phyloP scores from a whole-genome alignment of 1,140 invertebrate genomes.

The Potamilus streckersoni region DNA sequence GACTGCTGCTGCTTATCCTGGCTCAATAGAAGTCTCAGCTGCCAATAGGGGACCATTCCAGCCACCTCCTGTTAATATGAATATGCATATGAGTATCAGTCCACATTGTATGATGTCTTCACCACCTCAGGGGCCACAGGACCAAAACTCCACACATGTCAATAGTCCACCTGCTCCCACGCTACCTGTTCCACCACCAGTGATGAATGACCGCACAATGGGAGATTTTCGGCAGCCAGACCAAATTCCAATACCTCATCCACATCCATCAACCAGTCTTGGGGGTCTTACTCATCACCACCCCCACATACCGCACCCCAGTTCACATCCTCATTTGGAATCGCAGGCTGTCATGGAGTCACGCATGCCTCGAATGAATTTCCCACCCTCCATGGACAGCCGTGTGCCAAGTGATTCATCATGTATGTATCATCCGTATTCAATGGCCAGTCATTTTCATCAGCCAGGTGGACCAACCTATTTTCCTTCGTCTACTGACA shows the following conservation, averaged over 20 bases:
- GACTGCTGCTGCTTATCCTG: background rate
- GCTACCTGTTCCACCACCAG: conserved; percentile 18
- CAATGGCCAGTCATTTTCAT: conserved; percentile 27
- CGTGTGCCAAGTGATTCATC: conserved; percentile 36
- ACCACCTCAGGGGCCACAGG: conserved; percentile 6
- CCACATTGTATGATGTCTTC: conserved; percentile 21
- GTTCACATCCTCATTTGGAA: conserved; percentile 23
- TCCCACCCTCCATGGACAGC: conserved; percentile 15
- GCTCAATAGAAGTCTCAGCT: background rate
- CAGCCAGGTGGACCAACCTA: conserved; percentile 42
- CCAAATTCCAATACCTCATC: conserved; percentile 30
- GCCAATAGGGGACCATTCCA: conserved; percentile 10
- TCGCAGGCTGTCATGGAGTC: conserved; percentile 14
- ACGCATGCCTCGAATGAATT: conserved; percentile 31
- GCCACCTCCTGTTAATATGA: conserved; percentile 15
- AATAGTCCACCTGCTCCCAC: conserved; percentile 21
- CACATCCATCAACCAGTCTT: conserved; percentile 34
- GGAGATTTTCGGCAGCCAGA: conserved; percentile 30
- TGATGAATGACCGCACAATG: conserved; percentile 22
- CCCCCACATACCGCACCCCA: conserved; percentile 23
- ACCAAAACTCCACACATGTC: conserved; percentile 25
- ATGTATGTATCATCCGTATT: conserved; percentile 34
- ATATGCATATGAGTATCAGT: conserved; percentile 28
- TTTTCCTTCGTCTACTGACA: conserved; percentile 37
- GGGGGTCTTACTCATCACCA: conserved; percentile 27